phyloP scores from a whole-genome alignment of 2,113 vertebrate species.

The Coturnix japonica region DNA sequence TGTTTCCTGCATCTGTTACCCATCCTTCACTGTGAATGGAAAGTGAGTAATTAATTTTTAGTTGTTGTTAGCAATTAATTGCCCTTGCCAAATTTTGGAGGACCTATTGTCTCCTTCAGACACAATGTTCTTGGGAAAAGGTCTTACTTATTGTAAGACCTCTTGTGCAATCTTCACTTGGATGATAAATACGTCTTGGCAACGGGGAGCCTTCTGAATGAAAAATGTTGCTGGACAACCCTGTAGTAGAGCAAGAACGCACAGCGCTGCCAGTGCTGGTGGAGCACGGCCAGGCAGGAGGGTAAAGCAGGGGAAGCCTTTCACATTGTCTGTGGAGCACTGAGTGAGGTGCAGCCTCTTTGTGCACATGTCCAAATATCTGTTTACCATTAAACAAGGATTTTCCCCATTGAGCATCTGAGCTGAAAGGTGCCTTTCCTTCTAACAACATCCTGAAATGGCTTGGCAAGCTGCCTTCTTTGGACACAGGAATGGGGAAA shows the following conservation, averaged over 20 bases:
- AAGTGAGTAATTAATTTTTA: slow-evolving; percentile 36
- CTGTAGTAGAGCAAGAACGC: slow-evolving; percentile 47
- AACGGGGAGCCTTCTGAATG: slow-evolving; percentile 45
- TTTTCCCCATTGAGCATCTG: not conserved
- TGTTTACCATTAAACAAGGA: slow-evolving; percentile 35
- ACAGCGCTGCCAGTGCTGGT: slow-evolving; percentile 27
- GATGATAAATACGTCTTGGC: slow-evolving; percentile 66
- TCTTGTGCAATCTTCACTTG: slow-evolving; percentile 41
- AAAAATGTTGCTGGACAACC: slow-evolving; percentile 66
- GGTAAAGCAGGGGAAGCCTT: slow-evolving; percentile 45
- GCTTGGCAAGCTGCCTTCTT: not conserved
- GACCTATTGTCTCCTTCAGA: slow-evolving; percentile 60
- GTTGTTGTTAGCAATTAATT: slow-evolving; percentile 44
- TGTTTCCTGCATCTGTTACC: slow-evolving; percentile 66
- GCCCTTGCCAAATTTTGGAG: slow-evolving; percentile 49
- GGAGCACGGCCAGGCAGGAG: slow-evolving; percentile 11
- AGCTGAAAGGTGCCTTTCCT: not conserved
- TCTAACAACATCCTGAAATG: not conserved
- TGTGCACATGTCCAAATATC: not conserved
- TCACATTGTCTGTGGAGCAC: not conserved
- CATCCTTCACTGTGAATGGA: slow-evolving; percentile 60
- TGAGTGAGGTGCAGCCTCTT: not conserved
- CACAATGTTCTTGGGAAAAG: slow-evolving; percentile 48
- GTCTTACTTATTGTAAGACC: slow-evolving; percentile 55
- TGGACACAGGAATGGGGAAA: not conserved